Base-by-base conservation (phyloP, 1,140 invertebrate species). In the Drosophila tristis region DNA sequence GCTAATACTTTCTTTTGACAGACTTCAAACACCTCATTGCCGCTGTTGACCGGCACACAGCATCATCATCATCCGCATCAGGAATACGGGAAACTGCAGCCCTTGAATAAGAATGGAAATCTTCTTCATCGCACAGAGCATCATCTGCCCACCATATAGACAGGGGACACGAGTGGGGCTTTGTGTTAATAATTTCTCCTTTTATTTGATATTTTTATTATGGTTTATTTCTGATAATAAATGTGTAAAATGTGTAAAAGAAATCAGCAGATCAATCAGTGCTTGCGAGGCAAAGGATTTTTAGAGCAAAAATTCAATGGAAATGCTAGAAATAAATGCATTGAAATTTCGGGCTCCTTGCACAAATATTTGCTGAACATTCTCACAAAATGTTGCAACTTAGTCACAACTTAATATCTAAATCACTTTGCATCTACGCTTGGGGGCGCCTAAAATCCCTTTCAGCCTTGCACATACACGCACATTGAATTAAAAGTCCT, bases 11-110 rank as follows among this genome's bases (percentile, higher is more conserved):
- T 9, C 44, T 4, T 63, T 48, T 56, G 55, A 2, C 45, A 90
- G 91, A 92, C 86, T 90, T 92, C 91, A 76, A 92, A 92, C 81
- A 92, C 91, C 62, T 92, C 91, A 42, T 80, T 92, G 74, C 91
- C 91, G 71, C 64, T 92, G 73, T 76, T 92, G 66, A 78, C 91
- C 6, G 85, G 86, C 60, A 91, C 68, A n/a, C 89, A 91, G 56
- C 90, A 91, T 72, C 78, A 86, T 65, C 90, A 91, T 53, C 90
- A 91, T 49, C 65, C 80, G 35, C 86, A 90, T 73, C 90, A 90
- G 74, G 91, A 92, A 20, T 90, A 81, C 47, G 78, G 64, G 42
- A 91, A 91, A 57, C 67, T 91, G 49, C 90, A 91, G 57, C 89
- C 91, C n/a, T 48, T 91, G 45, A 92, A 92, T 53, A 92, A 92